A percentile compares a stretch with the other conserved stretches of the same genome.
These are phyloP conservation scores for Stichodactyla helianthus DNA, from an alignment of 64 coral and sea anemone species.

Conservation along the genomic window DNA sequence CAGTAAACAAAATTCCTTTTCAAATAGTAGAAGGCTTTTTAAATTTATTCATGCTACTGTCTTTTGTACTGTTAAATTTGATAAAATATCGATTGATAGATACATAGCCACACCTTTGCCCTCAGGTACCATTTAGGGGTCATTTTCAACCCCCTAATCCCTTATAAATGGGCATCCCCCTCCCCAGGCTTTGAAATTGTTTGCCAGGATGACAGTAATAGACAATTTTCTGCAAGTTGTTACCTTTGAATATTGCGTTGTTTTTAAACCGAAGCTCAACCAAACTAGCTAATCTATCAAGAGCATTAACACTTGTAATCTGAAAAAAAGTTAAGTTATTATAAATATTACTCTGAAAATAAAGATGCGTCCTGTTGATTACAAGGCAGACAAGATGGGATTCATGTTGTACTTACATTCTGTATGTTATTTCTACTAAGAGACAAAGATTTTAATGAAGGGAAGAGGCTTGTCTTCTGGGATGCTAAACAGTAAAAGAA, in stretches of 20 bases:
- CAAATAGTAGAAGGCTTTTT: too few relatives aligned
- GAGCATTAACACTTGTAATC: constrained; percentile 73
- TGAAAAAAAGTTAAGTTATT: not conserved
- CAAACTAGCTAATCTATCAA: constrained; percentile 62
- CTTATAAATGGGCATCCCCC: too few relatives aligned
- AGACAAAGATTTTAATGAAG: constrained; percentile 54
- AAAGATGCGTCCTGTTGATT: too few relatives aligned
- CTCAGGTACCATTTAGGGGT: too few relatives aligned
- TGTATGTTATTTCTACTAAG: constrained; percentile 67
- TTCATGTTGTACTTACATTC: constrained; percentile 41
- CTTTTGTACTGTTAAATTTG: too few relatives aligned
- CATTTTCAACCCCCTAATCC: too few relatives aligned
- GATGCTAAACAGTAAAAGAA: not conserved
- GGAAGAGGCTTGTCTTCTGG: constrained; percentile 12
- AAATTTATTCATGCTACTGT: too few relatives aligned
- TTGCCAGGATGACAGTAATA: too few relatives aligned
- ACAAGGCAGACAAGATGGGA: not conserved
- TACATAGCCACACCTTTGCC: too few relatives aligned
- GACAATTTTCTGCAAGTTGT: not conserved
- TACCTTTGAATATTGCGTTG: constrained; percentile 82
- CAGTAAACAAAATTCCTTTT: too few relatives aligned
- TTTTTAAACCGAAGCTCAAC: constrained; percentile 48
- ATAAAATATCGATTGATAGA: too few relatives aligned
- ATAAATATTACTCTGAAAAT: not conserved
- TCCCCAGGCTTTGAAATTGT: too few relatives aligned